Percentiles rank a stretch among this genome's conserved stretches.
These are phyloP conservation scores for Cetoscarus ocellatus DNA, from an alignment of 2,797 vertebrate species.

Conservation along the genomic window DNA sequence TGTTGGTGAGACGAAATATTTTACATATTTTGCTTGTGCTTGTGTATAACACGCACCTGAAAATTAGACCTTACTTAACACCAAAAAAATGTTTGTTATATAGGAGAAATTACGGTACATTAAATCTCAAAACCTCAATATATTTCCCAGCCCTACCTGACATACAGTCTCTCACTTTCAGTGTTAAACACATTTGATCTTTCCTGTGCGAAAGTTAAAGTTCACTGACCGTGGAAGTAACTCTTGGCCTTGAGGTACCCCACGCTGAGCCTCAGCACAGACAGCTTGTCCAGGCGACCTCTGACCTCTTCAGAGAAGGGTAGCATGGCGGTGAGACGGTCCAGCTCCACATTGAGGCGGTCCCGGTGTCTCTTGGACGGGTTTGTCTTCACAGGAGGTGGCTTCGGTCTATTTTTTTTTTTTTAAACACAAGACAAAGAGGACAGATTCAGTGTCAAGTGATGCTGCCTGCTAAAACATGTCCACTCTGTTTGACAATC, in stretches of 20 bases:
- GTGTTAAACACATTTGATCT: background rate
- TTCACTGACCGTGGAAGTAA: slow-evolving; percentile 89
- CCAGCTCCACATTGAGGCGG: slow-evolving; percentile 90
- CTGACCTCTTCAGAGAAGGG: slow-evolving; percentile 89
- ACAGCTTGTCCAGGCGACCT: slow-evolving; percentile 93
- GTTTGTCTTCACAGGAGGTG: slow-evolving; percentile 82
- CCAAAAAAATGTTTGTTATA: no score
- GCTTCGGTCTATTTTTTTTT: slow-evolving; percentile 27
- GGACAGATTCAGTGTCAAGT: background rate
- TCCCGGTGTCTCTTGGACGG: slow-evolving; percentile 93
- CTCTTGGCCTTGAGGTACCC: slow-evolving; percentile 92
- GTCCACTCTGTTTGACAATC: background rate
- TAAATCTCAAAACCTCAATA: no score
- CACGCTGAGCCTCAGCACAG: slow-evolving; percentile 91
- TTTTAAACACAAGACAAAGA: slow-evolving; percentile 15
- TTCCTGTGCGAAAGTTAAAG: background rate
- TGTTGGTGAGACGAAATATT: no score
- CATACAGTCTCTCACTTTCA: background rate
- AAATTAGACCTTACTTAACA: no score
- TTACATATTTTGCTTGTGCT: no score
- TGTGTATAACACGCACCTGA: no score
- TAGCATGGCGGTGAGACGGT: slow-evolving; percentile 89
- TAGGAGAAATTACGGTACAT: no score
- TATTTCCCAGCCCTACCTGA: no score
- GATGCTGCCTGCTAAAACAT: slow-evolving; percentile 13